phyloP scores from a whole-genome alignment of 53 echinoderm and acorn worm genomes.

The Antedon mediterranea region DNA sequence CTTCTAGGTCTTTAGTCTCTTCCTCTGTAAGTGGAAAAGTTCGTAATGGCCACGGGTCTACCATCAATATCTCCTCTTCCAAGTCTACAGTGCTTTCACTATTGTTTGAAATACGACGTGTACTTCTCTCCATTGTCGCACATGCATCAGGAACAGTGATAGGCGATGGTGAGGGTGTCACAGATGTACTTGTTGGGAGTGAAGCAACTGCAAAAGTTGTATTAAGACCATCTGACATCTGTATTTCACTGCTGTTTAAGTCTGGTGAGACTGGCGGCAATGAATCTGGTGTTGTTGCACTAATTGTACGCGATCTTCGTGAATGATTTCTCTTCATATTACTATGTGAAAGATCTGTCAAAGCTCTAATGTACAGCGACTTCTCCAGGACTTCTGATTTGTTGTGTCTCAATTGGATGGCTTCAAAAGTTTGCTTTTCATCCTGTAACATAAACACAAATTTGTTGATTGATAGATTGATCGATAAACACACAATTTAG shows the following conservation, averaged over 20 bases:
- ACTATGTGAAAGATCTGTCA: background rate
- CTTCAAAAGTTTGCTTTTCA: background rate
- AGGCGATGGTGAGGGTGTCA: background rate
- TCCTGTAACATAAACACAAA: background rate
- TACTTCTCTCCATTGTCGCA: constrained; percentile 24
- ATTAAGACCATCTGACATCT: constrained; percentile 1
- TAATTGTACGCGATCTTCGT: background rate
- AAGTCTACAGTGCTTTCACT: constrained; percentile 24
- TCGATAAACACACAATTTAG: too few species aligned
- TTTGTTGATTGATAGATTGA: background rate
- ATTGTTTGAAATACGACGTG: constrained; percentile 39
- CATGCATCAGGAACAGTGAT: constrained; percentile 1
- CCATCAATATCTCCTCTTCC: background rate
- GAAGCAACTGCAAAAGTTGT: constrained; percentile 13
- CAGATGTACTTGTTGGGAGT: constrained; percentile 5
- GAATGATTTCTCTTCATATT: background rate
- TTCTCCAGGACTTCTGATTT: background rate
- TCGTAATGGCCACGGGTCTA: constrained; percentile 33
- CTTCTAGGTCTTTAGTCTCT: constrained; percentile 19
- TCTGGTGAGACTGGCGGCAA: background rate
- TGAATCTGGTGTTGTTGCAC: background rate
- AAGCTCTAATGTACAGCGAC: background rate
- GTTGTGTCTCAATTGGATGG: background rate
- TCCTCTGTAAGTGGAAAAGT: constrained; percentile 43
- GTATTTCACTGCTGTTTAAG: background rate